Percentiles rank a stretch among this genome's conserved stretches.
phyloP scores from a whole-genome alignment of 2,797 vertebrate species.

The Lacerta viridis region DNA sequence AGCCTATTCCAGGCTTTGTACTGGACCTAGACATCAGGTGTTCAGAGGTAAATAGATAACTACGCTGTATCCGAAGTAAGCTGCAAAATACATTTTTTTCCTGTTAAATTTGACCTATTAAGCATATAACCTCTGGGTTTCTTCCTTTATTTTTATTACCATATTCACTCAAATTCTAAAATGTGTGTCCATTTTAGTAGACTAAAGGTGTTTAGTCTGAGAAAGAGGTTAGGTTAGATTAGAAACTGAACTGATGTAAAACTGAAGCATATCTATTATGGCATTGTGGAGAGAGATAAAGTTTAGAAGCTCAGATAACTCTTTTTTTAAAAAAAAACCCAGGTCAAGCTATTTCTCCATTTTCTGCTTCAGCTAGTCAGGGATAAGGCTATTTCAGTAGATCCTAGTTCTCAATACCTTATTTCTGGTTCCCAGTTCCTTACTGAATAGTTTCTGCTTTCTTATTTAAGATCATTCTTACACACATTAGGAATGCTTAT shows the following conservation, averaged over 20 bases:
- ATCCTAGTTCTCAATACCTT: not conserved
- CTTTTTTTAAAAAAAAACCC: not conserved
- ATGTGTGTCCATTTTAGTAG: not conserved
- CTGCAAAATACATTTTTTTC: not conserved
- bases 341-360: not conserved
- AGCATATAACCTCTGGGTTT: not conserved
- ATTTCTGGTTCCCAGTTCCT: not conserved
- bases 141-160: not conserved
- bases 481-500: not conserved
- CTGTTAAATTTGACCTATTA: not conserved
- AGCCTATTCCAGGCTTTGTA: not conserved
- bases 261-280: not conserved
- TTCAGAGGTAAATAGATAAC: not conserved
- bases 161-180: not conserved
- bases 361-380: not conserved
- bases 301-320: not conserved
- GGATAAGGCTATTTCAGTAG: not conserved
- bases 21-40: not conserved
- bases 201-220: no score
- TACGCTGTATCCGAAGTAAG: not conserved
- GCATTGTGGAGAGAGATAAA: not conserved
- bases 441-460: not conserved
- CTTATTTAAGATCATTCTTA: not conserved
- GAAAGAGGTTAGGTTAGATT: not conserved
- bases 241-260: not conserved